Conservation (phyloP, 1,140 invertebrate species). For the Lysiphlebus fabarum region DNA sequence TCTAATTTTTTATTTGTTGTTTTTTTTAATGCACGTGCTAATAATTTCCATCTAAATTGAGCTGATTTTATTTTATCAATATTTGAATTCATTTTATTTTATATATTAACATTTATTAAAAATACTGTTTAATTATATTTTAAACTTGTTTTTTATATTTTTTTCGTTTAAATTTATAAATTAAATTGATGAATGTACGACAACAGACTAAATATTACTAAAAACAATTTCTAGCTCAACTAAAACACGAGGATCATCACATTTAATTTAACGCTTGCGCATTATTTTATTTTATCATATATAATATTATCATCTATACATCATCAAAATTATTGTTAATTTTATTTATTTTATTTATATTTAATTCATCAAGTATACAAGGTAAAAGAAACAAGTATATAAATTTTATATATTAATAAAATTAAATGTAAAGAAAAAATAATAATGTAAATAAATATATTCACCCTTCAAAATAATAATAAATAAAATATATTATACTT, state of each 20-base stretch:
- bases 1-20: conserved; percentile 44
- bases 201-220: conserved; percentile 41
- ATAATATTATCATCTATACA: conserved; percentile 1
- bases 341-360: too few species aligned
- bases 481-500: too few species aligned
- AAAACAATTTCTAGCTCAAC: conserved; percentile 37
- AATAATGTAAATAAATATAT: too few species aligned
- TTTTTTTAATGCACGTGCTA: conserved; percentile 64
- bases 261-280: conserved; percentile 39
- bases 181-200: conserved; percentile 36
- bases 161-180: not conserved
- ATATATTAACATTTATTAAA: too few species aligned
- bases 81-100: conserved; percentile 19
- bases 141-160: conserved; percentile 10
- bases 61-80: conserved; percentile 49
- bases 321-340: conserved; percentile 12
- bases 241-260: conserved; percentile 39
- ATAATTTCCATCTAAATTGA: conserved; percentile 65
- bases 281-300: not conserved
- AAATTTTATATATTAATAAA: too few species aligned
- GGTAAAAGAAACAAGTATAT: too few species aligned
- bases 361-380: too few species aligned
- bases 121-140: too few species aligned
- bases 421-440: too few species aligned
- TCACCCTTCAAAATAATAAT: too few species aligned